These are phyloP conservation scores for Mus caroli DNA, from an alignment of 2,797 vertebrate species.

Conservation along the genomic window DNA sequence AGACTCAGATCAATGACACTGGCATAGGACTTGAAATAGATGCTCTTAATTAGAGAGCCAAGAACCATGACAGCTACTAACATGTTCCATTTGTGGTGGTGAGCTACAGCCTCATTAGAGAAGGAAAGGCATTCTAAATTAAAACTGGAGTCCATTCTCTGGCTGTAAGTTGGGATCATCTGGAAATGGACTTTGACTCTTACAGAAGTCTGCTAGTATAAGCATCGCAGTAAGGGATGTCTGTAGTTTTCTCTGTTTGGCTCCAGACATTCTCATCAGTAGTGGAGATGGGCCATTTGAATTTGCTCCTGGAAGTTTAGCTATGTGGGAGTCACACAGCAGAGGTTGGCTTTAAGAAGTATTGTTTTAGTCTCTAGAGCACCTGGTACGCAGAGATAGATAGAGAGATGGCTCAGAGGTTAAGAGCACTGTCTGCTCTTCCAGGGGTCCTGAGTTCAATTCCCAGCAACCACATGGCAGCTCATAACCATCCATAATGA, in stretches of 20 bases:
- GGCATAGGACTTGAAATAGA: conserved; percentile 78
- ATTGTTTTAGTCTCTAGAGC: neutral
- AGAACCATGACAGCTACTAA: conserved; percentile 77
- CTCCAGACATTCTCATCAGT: conserved; percentile 33
- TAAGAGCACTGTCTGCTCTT: too few species aligned
- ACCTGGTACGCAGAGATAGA: neutral
- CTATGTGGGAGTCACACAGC: neutral
- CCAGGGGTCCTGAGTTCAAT: too few species aligned
- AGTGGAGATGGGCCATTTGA: conserved; percentile 20
- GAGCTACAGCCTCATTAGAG: conserved; percentile 73
- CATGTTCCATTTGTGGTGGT: conserved; percentile 70
- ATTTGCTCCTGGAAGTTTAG: conserved; percentile 56
- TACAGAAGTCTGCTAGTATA: neutral
- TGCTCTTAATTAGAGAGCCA: conserved; percentile 81
- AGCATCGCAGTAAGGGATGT: neutral
- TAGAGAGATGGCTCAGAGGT: neutral
- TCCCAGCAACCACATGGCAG: too few species aligned
- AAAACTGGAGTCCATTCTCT: conserved; percentile 59
- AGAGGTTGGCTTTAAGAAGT: conserved; percentile 36
- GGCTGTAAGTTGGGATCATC: conserved; percentile 60
- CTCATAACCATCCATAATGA: too few species aligned
- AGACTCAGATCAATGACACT: conserved; percentile 65
- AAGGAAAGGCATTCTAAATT: conserved; percentile 71
- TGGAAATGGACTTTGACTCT: conserved; percentile 57
- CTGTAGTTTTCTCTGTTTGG: conserved; percentile 55